These are phyloP conservation scores for Ips nitidus DNA, from an alignment of 1,140 invertebrate species.

Conservation along the genomic window DNA sequence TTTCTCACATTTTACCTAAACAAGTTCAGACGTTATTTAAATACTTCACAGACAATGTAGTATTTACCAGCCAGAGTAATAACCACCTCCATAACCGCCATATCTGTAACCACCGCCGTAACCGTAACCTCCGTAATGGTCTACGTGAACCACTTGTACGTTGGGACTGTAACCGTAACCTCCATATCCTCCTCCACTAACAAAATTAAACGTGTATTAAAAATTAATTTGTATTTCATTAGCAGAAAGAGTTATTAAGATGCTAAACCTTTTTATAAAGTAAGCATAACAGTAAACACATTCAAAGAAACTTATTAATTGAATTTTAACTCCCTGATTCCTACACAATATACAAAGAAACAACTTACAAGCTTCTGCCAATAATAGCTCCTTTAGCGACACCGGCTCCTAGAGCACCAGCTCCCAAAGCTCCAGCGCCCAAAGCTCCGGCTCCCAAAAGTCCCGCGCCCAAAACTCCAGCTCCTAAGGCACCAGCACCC, in stretches of 20 bases:
- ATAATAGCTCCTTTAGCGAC: constrained; percentile 36
- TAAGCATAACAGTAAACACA: too few species aligned
- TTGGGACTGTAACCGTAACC: constrained; percentile 4
- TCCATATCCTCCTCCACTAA: constrained; percentile 23
- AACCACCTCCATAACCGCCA: constrained; percentile 13
- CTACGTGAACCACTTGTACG: constrained; percentile 21
- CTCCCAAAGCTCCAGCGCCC: constrained; percentile 45
- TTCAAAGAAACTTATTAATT: too few species aligned
- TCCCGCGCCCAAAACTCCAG: constrained; percentile 45
- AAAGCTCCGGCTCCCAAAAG: constrained; percentile 38
- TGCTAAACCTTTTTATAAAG: background rate
- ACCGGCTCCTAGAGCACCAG: constrained; percentile 37
- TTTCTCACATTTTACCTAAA: too few species aligned
- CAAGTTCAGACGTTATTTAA: too few species aligned
- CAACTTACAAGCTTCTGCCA: constrained; percentile 25
- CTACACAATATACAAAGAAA: too few species aligned
- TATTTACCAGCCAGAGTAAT: constrained; percentile 9
- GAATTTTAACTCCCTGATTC: too few species aligned
- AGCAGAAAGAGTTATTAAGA: background rate
- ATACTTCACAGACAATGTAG: background rate
- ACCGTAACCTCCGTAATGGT: constrained; percentile 9
- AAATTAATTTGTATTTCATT: background rate
- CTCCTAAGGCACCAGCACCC: constrained; percentile 36
- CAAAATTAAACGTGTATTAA: background rate
- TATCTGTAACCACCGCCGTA: constrained; percentile 16